These are phyloP conservation scores for Cygnus atratus DNA, from an alignment of 2,113 vertebrate genomes.

Conservation along the genomic window DNA sequence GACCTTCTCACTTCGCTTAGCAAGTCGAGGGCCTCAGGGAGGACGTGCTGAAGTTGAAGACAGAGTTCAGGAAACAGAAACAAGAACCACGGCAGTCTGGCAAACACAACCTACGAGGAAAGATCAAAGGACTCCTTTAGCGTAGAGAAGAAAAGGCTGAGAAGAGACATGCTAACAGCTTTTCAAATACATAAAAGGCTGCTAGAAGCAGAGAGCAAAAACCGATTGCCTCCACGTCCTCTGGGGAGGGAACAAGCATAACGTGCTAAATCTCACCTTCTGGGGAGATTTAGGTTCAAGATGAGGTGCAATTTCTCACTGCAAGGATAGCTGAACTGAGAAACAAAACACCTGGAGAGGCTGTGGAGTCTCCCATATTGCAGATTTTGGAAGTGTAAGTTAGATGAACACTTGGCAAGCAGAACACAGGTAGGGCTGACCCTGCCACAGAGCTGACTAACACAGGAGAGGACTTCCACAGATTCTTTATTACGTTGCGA, in stretches of 20 bases:
- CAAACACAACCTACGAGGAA: not conserved
- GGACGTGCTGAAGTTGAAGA: accelerated
- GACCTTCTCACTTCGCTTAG: not conserved
- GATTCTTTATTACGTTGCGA: not conserved
- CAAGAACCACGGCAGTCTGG: not conserved
- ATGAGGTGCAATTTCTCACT: not conserved
- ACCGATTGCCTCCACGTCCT: not conserved
- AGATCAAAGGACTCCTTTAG: not conserved
- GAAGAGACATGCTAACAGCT: not conserved
- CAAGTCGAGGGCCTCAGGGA: not conserved
- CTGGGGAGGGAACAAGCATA: not conserved
- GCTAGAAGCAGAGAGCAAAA: not conserved
- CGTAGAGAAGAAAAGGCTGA: not conserved
- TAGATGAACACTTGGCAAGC: not conserved
- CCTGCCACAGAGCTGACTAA: accelerated
- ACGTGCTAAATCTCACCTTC: not conserved
- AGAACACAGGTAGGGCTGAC: not conserved
- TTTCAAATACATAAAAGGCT: not conserved
- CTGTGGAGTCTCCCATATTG: not conserved
- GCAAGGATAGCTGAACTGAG: not conserved
- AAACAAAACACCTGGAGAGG: not conserved
- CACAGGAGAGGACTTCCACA: not conserved
- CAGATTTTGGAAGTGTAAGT: not conserved
- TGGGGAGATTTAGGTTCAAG: not conserved
- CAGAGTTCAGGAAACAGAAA: not conserved